phyloP scores from a whole-genome alignment of 92 coral and sea anemone genomes.

The Actinernus sp. region DNA sequence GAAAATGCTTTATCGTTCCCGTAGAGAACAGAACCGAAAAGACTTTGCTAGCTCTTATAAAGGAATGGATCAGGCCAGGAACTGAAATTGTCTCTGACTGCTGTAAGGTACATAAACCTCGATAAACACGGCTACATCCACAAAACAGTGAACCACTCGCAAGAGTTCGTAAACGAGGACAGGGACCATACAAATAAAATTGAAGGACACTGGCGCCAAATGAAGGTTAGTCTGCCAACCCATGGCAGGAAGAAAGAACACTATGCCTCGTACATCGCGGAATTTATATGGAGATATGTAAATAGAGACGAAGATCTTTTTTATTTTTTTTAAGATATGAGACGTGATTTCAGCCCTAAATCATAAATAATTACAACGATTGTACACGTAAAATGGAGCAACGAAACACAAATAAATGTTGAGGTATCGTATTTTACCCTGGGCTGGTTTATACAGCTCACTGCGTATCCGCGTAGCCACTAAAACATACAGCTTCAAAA shows the following conservation, averaged over 20 bases:
- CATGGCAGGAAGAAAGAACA: constrained; percentile 48
- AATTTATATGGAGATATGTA: constrained; percentile 49
- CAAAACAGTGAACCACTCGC: constrained; percentile 60
- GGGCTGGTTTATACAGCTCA: no score
- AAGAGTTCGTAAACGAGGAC: constrained; percentile 55
- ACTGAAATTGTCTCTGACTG: no score
- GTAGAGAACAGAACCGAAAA: constrained; percentile 41
- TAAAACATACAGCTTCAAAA: no score
- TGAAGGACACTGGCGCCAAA: constrained; percentile 68
- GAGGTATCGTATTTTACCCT: no score
- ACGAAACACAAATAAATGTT: no score
- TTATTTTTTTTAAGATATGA: constrained; percentile 27
- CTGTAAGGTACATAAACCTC: no score
- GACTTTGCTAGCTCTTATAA: constrained; percentile 34
- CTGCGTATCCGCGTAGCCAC: no score
- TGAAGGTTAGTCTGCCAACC: constrained; percentile 45
- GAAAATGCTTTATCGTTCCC: constrained; percentile 31
- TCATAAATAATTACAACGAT: no score
- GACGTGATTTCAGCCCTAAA: no score
- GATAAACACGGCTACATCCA: constrained; percentile 58
- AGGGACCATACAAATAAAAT: constrained; percentile 63
- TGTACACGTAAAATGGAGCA: no score
- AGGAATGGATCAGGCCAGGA: constrained; percentile 51
- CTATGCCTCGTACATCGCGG: constrained; percentile 50
- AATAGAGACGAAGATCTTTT: constrained; percentile 43